Percentiles rank a stretch among this genome's conserved stretches.
Evolutionary conservation across 2,797 vertebrate genomes (phyloP).

Genomic region (Neosilurus hyrtlii): DNA sequence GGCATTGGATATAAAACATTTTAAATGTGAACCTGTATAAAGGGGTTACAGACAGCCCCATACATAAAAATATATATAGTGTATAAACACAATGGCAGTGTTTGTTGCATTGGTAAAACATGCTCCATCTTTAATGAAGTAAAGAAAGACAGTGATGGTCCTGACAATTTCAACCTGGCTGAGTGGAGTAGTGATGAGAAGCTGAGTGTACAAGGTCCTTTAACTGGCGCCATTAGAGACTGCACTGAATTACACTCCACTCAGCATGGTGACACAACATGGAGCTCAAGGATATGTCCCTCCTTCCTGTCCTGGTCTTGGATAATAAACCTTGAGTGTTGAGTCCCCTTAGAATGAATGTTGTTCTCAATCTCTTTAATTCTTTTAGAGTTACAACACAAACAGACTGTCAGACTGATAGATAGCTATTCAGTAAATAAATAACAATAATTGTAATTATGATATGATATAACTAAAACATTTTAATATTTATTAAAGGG

Average conservation of each 20-base stretch:
- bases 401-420: not conserved
- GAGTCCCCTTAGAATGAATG: constrained; percentile 8
- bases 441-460: not conserved
- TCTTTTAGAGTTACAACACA: not conserved
- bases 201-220: constrained; percentile 59
- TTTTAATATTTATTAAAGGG: too few relatives aligned
- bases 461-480: too few relatives aligned
- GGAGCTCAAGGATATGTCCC: constrained; percentile 45
- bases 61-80: not conserved
- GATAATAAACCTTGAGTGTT: constrained; percentile 37
- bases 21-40: not conserved
- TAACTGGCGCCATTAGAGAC: constrained; percentile 55
- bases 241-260: constrained; percentile 52
- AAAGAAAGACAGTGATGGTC: constrained; percentile 53
- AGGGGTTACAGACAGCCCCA: not conserved
- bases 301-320: constrained; percentile 11
- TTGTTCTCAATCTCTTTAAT: not conserved
- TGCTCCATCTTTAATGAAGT: constrained; percentile 2
- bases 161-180: constrained; percentile 56
- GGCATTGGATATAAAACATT: not conserved
- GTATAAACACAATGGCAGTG: not conserved
- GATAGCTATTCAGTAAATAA: not conserved
- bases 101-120: not conserved
- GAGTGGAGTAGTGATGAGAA: constrained; percentile 37
- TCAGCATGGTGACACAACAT: constrained; percentile 49